Conservation (phyloP, 2,113 vertebrate species). For the Pionites leucogaster region DNA sequence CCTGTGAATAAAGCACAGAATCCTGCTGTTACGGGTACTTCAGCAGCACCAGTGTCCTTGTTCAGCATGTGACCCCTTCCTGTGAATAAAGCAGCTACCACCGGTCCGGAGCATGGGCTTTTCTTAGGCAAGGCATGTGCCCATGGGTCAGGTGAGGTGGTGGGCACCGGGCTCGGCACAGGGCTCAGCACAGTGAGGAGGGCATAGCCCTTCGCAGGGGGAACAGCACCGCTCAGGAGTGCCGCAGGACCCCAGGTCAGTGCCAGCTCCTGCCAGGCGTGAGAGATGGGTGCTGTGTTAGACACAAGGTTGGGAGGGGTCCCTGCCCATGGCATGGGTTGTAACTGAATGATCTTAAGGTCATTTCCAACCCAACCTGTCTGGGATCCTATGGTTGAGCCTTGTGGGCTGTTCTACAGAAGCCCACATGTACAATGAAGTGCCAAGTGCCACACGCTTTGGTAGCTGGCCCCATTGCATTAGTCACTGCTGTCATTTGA, state of each 20-base stretch:
- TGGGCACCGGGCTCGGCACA: neutral
- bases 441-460: constrained; percentile 20
- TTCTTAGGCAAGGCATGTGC: neutral
- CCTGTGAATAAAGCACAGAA: constrained; percentile 81
- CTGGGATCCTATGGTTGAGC: neutral
- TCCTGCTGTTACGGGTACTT: constrained; percentile 80
- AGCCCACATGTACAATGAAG: constrained; percentile 53
- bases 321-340: neutral
- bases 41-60: constrained; percentile 54
- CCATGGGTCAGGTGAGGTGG: neutral
- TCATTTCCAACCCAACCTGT: neutral
- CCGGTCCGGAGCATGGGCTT: constrained; percentile 21
- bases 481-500: neutral
- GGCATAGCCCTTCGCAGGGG: neutral
- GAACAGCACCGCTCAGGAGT: accelerated
- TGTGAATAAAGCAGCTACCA: constrained; percentile 73
- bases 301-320: neutral
- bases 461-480: neutral
- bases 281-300: neutral
- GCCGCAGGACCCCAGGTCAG: neutral
- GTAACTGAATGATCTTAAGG: neutral
- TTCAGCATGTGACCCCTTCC: constrained; percentile 64
- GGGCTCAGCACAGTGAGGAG: neutral
- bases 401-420: constrained; percentile 58
- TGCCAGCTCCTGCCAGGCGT: neutral